phyloP scores from a whole-genome alignment of 2,888 invertebrate species.

The Napeogenes inachia region DNA sequence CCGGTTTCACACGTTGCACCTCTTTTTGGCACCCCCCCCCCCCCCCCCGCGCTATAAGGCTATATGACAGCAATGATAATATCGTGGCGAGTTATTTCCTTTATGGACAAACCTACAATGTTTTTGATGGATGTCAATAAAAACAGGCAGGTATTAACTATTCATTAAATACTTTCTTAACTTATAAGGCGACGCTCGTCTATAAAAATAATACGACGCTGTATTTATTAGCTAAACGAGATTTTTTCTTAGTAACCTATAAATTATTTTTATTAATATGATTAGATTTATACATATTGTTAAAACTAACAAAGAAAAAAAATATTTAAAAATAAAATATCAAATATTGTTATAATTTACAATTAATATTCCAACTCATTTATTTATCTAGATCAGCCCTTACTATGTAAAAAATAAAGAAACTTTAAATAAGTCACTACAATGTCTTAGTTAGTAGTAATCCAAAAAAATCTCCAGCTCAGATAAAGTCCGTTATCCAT shows the following conservation, averaged over 20 bases:
- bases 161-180: conserved; percentile 11
- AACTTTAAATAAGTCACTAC: too few species aligned
- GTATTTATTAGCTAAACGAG: not conserved
- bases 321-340: too few species aligned
- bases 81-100: not conserved
- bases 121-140: conserved; percentile 4
- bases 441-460: not conserved
- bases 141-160: conserved; percentile 7
- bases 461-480: not conserved
- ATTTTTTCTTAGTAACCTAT: not conserved
- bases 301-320: too few species aligned
- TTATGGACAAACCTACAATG: conserved; percentile 3
- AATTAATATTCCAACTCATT: too few species aligned
- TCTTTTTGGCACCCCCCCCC: not conserved
- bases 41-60: not conserved
- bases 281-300: too few species aligned
- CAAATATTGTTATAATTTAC: too few species aligned
- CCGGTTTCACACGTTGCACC: not conserved
- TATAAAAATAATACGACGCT: not conserved
- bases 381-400: too few species aligned
- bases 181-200: conserved; percentile 2
- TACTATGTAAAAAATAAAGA: too few species aligned
- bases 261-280: too few species aligned
- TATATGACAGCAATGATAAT: not conserved
- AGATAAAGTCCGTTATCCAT: conserved; percentile 22